These are phyloP conservation scores for Chaetogeoica ovagalla DNA, from an alignment of 2,888 invertebrate genomes.

Conservation along the genomic window DNA sequence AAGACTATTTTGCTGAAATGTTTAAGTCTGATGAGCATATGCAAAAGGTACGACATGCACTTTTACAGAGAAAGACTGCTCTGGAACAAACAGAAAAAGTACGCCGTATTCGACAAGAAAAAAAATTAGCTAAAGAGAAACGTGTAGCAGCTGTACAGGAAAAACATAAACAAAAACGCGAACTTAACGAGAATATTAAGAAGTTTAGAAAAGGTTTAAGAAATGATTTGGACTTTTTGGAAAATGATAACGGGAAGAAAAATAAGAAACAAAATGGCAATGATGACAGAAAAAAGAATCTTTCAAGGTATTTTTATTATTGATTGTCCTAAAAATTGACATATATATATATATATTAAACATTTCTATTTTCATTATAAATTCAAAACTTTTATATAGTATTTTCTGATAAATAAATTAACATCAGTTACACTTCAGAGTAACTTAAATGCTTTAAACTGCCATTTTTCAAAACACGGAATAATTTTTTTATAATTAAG, in stretches of 20 bases:
- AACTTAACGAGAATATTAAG: constrained; percentile 89
- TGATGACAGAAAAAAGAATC: constrained; percentile 37
- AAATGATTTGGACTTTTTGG: constrained; percentile 78
- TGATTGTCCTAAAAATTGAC: background rate
- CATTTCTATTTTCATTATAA: too few relatives aligned
- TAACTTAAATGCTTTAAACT: too few relatives aligned
- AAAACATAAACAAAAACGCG: constrained; percentile 86
- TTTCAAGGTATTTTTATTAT: constrained; percentile 39
- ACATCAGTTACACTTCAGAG: too few relatives aligned
- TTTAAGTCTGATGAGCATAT: constrained; percentile 96
- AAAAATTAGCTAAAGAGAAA: constrained; percentile 90
- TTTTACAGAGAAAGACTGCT: constrained; percentile 81
- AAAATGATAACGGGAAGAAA: constrained; percentile 61
- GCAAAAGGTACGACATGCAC: constrained; percentile 86
- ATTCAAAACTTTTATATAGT: too few relatives aligned
- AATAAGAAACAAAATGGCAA: constrained; percentile 57
- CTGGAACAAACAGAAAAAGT: constrained; percentile 88
- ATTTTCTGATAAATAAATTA: too few relatives aligned
- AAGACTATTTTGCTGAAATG: constrained; percentile 99
- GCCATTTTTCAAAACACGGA: too few relatives aligned
- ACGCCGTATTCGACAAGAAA: constrained; percentile 83
- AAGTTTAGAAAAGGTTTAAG: constrained; percentile 86
- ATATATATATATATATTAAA: background rate
- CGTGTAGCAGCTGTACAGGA: constrained; percentile 81
- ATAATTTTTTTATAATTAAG: too few relatives aligned